Base-by-base conservation (phyloP, 92 coral and sea anemone genomes). In the Epizoanthus stellaris region DNA sequence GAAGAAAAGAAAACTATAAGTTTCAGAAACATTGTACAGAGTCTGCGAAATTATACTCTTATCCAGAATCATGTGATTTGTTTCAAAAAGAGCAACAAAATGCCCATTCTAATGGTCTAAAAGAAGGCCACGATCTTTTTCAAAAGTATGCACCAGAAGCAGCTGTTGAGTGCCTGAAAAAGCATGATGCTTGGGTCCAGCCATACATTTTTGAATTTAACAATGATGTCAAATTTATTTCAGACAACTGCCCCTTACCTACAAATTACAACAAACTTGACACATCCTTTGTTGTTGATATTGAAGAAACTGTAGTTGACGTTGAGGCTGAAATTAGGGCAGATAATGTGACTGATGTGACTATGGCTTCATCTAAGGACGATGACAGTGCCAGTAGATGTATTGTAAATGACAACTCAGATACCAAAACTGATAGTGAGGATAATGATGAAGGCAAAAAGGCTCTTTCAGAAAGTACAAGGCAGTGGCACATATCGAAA, bases 31-130 rank as follows among this genome's bases (percentile, higher is more conserved):
- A 77, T 59, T 23, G n/a, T 49, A 4, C n/a, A 23, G 84, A 71
- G 25, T 36, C 61, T 30, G n/a, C 45, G 12, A 49, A 7, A 8
- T 49, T 49, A 3, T 85, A 76, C 21, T 15, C 4, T 4, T 85
- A 85, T 77, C 84, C 84, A 12, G 67, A 67, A 23, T 76, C 89
- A 14, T 76, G 67, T 23, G 36, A 39, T 34, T 59, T 64, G 62
- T 76, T 64, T 86, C 80, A 47, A n/a, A 69, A 69, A 12, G 73
- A 77, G 73, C 85, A 86, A 10, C 63, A 86, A 59, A 40, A 43
- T 39, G 73, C 85, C 59, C 88, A 85, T 20, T 8, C 4, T 17
- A 10, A 34, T 2, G 88, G 88, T 1, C 54, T 85, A 14, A 8
- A 17, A 56, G 75, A 59, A 17, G 88, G 56, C 58, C 63, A 39